Conservation (phyloP, 2,888 invertebrate species). For the Parnassius mnemosyne region DNA sequence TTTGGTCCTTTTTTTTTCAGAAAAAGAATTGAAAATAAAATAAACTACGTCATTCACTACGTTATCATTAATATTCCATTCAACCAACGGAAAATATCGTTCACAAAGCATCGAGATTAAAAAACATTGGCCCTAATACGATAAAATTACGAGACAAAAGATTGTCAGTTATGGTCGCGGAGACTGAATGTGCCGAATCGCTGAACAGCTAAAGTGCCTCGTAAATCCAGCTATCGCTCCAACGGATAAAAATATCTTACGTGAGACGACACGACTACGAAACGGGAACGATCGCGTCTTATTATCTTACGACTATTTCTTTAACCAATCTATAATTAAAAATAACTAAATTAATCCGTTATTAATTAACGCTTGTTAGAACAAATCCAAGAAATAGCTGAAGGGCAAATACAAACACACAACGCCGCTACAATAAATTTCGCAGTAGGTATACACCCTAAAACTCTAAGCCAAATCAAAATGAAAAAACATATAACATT, state of each 20-base stretch:
- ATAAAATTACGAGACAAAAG: constrained; percentile 67
- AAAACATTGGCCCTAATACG: constrained; percentile 54
- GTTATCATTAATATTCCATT: constrained; percentile 19
- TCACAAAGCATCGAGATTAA: constrained; percentile 24
- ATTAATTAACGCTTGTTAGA: too few species aligned
- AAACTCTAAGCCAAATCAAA: too few species aligned
- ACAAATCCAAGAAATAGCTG: too few species aligned
- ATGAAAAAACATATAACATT: too few species aligned
- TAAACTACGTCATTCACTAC: not conserved
- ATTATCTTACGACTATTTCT: too few species aligned
- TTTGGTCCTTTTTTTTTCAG: too few species aligned
- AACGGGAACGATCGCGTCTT: not conserved
- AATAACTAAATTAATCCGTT: too few species aligned
- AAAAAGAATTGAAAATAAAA: too few species aligned
- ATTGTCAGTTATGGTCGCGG: constrained; percentile 69
- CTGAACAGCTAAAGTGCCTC: constrained; percentile 63
- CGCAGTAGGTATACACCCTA: too few species aligned
- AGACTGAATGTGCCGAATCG: constrained; percentile 72
- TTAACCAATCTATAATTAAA: too few species aligned
- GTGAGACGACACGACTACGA: constrained; percentile 47
- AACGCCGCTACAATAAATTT: too few species aligned
- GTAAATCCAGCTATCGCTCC: constrained; percentile 68
- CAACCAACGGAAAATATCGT: constrained; percentile 7
- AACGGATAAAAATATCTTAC: constrained; percentile 62
- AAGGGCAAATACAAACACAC: too few species aligned